Evolutionary conservation across 1,140 invertebrate species (phyloP).

Genomic region (Drosophila asahinai): DNA sequence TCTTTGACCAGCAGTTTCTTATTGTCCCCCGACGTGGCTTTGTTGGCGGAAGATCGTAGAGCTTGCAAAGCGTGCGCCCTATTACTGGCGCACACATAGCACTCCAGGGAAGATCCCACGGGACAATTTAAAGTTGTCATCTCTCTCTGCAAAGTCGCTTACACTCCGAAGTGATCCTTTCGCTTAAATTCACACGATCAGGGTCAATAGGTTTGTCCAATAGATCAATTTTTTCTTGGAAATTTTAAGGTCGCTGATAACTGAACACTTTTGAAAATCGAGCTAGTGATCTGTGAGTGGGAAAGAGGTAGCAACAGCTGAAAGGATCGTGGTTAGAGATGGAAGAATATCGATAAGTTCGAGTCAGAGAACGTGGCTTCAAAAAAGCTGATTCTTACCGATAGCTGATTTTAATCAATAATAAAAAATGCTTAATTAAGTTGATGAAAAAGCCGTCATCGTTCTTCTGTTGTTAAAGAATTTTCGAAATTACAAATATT

Average conservation of each 20-base stretch:
- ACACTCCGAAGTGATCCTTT: too few species aligned
- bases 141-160: background rate
- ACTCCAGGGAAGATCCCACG: conserved; percentile 21
- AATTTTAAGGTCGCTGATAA: background rate
- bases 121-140: conserved; percentile 1
- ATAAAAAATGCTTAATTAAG: background rate
- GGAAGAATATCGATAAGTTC: background rate
- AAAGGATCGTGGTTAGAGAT: background rate
- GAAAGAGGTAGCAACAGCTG: background rate
- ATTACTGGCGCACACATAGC: conserved; percentile 31
- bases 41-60: background rate
- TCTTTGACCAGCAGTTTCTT: background rate
- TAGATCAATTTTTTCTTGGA: too few species aligned
- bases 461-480: too few species aligned
- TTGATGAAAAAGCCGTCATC: too few species aligned
- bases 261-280: background rate
- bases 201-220: too few species aligned
- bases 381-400: background rate
- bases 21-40: background rate
- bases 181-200: too few species aligned
- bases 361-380: background rate
- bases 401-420: background rate
- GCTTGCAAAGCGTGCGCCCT: background rate
- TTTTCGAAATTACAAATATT: too few species aligned
- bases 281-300: background rate